Base-by-base conservation (phyloP, 2,888 invertebrate species). In the Griposia aprilina region DNA sequence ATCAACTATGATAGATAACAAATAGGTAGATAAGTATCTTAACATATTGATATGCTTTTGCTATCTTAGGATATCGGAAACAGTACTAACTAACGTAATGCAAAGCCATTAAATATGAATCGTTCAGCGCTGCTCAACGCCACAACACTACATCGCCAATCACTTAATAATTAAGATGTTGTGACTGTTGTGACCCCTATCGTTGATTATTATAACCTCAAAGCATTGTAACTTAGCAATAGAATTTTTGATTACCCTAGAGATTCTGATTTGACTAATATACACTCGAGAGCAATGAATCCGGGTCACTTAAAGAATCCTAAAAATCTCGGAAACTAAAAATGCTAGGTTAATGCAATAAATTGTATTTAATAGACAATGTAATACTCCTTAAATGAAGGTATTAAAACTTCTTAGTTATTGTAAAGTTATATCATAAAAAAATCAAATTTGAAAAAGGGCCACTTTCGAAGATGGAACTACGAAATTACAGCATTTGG, bases 81-180 rank as follows among this genome's bases (percentile, higher is more conserved):
- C 65, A 83, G 52, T 69, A 26, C 36, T n/a, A 65, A 59, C n/a
- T 57, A 82, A 48, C 55, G 26, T 69, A 41, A 77, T 83, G 52
- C 68, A 48, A 57, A 36, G 30, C 26, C 52, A 81, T 63, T 69
- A 60, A 78, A 78, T 83, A 41, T 41, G 5, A 63, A 82, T 74
- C 10, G 23, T 48, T 69, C 52, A 60, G 48, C 13, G 41, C 20
- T 20, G 30, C 50, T 80, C 52, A 78, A 83, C 65, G 59, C 78
- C 68, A 65, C 36, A 63, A 36, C 63, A 78, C 52, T 65, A 63
- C 63, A 80, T 83, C n/a, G 36, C 52, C 55, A 78, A 81, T 74
- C 73, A 74, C 74, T 70, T 62, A 78, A 81, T 83, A 50, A 80
- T 63, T 69, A 59, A 55, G 65, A 78, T 67, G 36, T 11, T 68